Percentiles rank a stretch among this genome's conserved stretches.
Evolutionary conservation across 2,888 invertebrate genomes (phyloP).

Genomic region (Cataglyphis livida): DNA sequence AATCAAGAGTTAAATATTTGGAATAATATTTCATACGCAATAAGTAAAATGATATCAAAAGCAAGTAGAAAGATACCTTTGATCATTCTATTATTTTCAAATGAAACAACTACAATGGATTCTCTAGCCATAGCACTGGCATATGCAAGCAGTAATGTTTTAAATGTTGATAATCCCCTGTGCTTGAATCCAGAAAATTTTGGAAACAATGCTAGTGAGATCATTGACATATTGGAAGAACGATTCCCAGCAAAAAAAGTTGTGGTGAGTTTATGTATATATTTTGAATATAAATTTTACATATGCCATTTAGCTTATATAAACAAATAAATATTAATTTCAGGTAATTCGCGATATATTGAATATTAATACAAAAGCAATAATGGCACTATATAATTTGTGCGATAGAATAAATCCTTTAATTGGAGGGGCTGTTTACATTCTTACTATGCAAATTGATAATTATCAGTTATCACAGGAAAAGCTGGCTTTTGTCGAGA

Average conservation of each 20-base stretch:
- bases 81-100: conserved; percentile 84
- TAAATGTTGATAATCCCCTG: conserved; percentile 61
- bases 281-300: neutral
- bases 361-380: conserved; percentile 75
- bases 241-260: conserved; percentile 68
- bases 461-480: conserved; percentile 68
- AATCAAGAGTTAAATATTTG: neutral
- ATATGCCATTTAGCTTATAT: neutral
- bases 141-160: conserved; percentile 78
- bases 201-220: conserved; percentile 80
- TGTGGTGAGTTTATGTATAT: conserved; percentile 74
- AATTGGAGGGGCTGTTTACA: conserved; percentile 84
- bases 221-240: conserved; percentile 76
- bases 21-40: conserved; percentile 80
- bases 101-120: conserved; percentile 73
- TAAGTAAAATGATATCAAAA: conserved; percentile 77
- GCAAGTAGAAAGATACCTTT: conserved; percentile 79
- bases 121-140: conserved; percentile 82
- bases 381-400: conserved; percentile 87
- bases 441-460: conserved; percentile 85
- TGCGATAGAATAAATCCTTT: conserved; percentile 87
- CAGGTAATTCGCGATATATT: conserved; percentile 82
- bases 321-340: conserved; percentile 48
- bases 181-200: conserved; percentile 76
- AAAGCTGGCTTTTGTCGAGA: conserved; percentile 79